Evolutionary conservation across 1,140 invertebrate species (phyloP).

Genomic region (Oscheius sp.): DNA sequence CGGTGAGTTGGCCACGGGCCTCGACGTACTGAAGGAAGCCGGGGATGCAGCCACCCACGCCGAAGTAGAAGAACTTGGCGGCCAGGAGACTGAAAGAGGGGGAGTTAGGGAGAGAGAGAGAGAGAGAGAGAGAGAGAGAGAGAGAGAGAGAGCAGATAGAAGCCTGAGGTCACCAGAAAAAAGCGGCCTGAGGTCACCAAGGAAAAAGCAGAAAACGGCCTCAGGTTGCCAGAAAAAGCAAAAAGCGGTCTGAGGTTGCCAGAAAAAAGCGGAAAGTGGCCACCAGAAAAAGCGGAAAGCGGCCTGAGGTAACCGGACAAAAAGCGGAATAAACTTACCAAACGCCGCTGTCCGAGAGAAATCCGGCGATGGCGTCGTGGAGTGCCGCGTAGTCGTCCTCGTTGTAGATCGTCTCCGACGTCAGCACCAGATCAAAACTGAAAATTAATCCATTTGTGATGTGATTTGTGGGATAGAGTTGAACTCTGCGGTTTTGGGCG

Average conservation of each 20-base stretch:
- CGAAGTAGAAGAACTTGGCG: conserved; percentile 62
- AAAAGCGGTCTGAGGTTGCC: too few species aligned
- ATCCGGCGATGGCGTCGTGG: conserved; percentile 47
- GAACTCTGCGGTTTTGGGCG: not conserved
- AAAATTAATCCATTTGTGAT: conserved; percentile 41
- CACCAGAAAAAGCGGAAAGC: too few species aligned
- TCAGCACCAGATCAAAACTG: conserved; percentile 61
- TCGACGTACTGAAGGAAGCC: conserved; percentile 28
- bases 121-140: too few species aligned
- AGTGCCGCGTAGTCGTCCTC: conserved; percentile 57
- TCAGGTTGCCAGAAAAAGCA: too few species aligned
- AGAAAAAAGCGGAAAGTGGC: too few species aligned
- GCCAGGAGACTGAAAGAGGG: conserved; percentile 52
- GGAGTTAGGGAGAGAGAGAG: too few species aligned
- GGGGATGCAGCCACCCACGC: conserved; percentile 57
- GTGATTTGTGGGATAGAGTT: not conserved
- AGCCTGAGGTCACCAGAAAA: too few species aligned
- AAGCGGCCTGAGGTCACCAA: too few species aligned
- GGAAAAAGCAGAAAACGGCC: too few species aligned
- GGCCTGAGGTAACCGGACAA: too few species aligned
- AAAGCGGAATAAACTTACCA: conserved; percentile 45
- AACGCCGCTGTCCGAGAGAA: conserved; percentile 50
- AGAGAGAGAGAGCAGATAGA: too few species aligned
- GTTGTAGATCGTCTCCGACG: conserved; percentile 62
- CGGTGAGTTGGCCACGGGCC: not conserved